Evolutionary conservation across 2,888 invertebrate genomes (phyloP).

Genomic region (Pecten maximus): DNA sequence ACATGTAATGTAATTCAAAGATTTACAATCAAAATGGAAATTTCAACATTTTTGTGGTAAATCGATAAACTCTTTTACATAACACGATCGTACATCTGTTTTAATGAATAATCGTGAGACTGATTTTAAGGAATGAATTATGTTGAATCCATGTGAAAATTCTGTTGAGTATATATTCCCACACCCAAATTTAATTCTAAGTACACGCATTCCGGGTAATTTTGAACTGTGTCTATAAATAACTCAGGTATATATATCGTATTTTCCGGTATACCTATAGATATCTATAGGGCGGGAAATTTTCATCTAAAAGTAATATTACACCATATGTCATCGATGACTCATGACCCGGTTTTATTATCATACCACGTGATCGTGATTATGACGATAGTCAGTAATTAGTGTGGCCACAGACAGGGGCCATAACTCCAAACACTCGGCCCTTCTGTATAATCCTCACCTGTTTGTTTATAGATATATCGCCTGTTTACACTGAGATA

Average conservation of each 20-base stretch:
- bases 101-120: too few species aligned
- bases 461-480: neutral
- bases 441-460: neutral
- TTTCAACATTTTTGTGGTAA: too few species aligned
- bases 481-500: neutral
- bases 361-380: neutral
- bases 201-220: neutral
- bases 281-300: constrained; percentile 7
- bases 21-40: too few species aligned
- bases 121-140: too few species aligned
- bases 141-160: too few species aligned
- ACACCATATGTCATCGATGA: constrained; percentile 26
- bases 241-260: neutral
- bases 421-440: neutral
- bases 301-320: neutral
- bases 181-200: neutral
- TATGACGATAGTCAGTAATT: neutral
- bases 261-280: neutral
- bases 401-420: neutral
- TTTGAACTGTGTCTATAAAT: neutral
- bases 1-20: too few species aligned
- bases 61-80: too few species aligned
- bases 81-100: too few species aligned
- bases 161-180: too few species aligned
- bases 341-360: neutral